These are phyloP conservation scores for Scrobipalpa atriplicella DNA, from an alignment of 2,888 invertebrate genomes.

Conservation along the genomic window DNA sequence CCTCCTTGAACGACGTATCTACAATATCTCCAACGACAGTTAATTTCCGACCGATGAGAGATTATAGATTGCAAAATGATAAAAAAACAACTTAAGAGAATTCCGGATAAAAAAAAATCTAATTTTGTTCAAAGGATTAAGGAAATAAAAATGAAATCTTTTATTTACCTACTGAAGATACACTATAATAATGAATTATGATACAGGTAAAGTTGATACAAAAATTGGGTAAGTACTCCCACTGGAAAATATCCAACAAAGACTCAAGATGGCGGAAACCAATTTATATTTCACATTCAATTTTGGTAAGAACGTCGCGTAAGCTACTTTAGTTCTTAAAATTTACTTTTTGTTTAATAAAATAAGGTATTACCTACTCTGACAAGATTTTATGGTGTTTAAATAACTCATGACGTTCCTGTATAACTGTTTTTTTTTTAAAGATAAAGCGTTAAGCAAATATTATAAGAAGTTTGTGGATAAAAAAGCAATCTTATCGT, in stretches of 20 bases:
- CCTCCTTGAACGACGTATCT: not conserved
- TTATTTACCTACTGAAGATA: not conserved
- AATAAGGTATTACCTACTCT: not conserved
- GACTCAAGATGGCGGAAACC: conserved; percentile 43
- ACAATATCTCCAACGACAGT: conserved; percentile 21
- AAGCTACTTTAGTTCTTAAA: conserved; percentile 43
- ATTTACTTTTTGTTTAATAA: not conserved
- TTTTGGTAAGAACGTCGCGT: conserved; percentile 52
- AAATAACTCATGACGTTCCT: not conserved
- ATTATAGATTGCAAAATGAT: conserved; percentile 18
- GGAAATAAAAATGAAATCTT: too few species aligned
- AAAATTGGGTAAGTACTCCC: conserved; percentile 53
- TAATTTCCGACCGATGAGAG: conserved; percentile 26
- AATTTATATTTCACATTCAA: conserved; percentile 59
- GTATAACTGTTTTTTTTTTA: not conserved
- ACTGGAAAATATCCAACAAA: conserved; percentile 56
- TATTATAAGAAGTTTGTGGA: conserved; percentile 11
- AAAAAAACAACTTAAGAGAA: not conserved
- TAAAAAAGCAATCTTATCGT: too few species aligned
- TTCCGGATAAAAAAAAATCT: not conserved
- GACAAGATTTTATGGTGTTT: not conserved
- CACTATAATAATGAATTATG: not conserved
- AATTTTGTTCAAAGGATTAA: too few species aligned
- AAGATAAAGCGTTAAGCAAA: too few species aligned
- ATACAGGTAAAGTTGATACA: conserved; percentile 50